Base-by-base conservation (phyloP, 2,888 invertebrate genomes). In the Parochlus steinenii region DNA sequence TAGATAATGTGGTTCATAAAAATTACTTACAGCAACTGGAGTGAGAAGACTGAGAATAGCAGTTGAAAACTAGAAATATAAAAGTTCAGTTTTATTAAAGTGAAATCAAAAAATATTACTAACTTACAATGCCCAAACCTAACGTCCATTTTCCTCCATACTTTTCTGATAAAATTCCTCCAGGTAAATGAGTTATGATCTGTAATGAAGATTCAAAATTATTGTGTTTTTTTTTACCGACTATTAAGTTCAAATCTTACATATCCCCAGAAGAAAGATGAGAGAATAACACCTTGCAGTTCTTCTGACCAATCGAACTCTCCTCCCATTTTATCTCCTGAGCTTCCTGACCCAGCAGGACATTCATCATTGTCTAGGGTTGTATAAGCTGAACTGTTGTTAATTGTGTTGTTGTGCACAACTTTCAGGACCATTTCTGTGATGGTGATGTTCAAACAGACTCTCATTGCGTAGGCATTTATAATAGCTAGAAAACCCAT, bases 61-160 rank as follows among this genome's bases (percentile, higher is more conserved):
- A 0, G 81, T 79, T 11, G 70, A 71, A 3, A 82, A n/a, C n/a
- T n/a, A n/a, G n/a, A n/a, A n/a, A n/a, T n/a, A n/a, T n/a, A n/a
- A n/a, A 7, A 22, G 6, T 6, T 22, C 10, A 6, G 10, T 22
- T 22, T 22, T 10, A 22, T 7, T 22, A 22, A 22, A 22, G 87
- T 86, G 2, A 87, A 48, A 3, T 87, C 49, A 0, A 86, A 86
- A 46, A 87, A 77, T 7, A 86, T 52, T 0, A 83, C 85, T 0
- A 87, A 85, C 7, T 75, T 2, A 87, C 58, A 14, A 89, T 76
- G 26, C 87, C 89, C 35, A 82, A 61, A 0, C 81, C 82, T 19
- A 86, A 63, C 0, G 82, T 71, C 58, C 82, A 78, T 54, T 87
- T 87, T 11, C 86, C 89, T 12, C 89, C 89, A 43, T 80, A 81